Base-by-base conservation (phyloP, 2,113 vertebrate species). In the Microtus pennsylvanicus region DNA sequence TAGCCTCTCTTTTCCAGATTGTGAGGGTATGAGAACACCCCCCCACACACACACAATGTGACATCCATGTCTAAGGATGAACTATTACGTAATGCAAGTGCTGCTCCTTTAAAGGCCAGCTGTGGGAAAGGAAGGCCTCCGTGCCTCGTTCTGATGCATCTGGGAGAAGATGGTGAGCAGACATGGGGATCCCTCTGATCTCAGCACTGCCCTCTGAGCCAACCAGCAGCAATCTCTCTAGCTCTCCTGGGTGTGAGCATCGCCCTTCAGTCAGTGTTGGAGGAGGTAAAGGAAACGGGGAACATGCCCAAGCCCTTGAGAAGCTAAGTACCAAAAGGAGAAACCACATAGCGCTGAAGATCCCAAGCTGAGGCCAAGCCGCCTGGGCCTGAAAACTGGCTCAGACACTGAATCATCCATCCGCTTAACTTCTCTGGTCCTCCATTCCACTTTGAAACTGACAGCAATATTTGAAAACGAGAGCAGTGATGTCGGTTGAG, bases 381-480 rank as follows among this genome's bases (percentile, higher is more conserved):
- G 11, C 78, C 22, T 58, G 35, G 47, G 55, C 80, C 65, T 90
- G 58, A 94, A 87, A 30, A 50, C 22, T 33, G 17, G 52, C 61
- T 91, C 13, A 55, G 67, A 86, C n/a, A 52, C 6, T 21, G 87
- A 87, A 77, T 65, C 81, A 70, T 70, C 82, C 77, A 65, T 80
- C 24, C 87, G 47, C 45, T 92, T 83, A 76, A 83, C 77, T 81
- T 92, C 55, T 87, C 33, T 90, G 58, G 50, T 83, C 76, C 65
- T 88, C 82, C 45, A 75, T 33, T 78, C 67, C 75, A 65, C 75
- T 74, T 78, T 92, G 86, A 95, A 94, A 89, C 35, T 7, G 47
- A 88, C 9, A 4, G 55, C 30, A 91, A 72, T 89, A 87, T 50
- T 83, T 77, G 28, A 38, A 94, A 85, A 55, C 26, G 22, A 94